Evolutionary conservation across 2,113 vertebrate species (phyloP), one percentile per base, ranked within the genome.

Genomic region (Chunga burmeisteri): DNA sequence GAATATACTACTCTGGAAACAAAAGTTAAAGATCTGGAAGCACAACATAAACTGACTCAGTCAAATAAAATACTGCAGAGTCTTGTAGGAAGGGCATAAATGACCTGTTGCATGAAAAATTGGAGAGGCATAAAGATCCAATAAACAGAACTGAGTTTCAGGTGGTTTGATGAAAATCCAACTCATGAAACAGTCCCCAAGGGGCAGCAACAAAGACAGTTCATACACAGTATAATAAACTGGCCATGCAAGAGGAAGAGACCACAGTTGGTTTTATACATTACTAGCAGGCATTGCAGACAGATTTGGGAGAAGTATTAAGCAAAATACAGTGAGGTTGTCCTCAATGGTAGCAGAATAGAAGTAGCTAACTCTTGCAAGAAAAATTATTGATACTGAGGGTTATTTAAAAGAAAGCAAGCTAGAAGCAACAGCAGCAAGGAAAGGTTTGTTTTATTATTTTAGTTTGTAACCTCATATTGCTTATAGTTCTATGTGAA

Each of bases 321-420:
- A 62, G 4, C 7, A 73, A 93, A 92, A 52, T 17, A 52, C 23
- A 11, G 10, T 15, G 36, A 32, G 0, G 3, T 13, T 79, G 14
- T 44, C 12, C 7, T 58, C 0, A 0, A 12, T 6, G 2, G 42
- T 42, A 66, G 9, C 2, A 16, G 5, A 80, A 71, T 7, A 38
- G 25, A 90, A 58, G 42, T 13, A 73, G 12, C 7, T 23, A 86
- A 17, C 3, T 46, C 8, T 66, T 46, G 5, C 22, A 58, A 78
- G 20, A 36, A 49, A 78, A 73, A 21, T 5, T 0, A 14, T 52
- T n/a, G 26, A 2, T 20, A 29, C 9, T 52, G 36, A 21, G 2
- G 7, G 18, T 40, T 49, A 10, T 49, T 88, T 40, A 56, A 32
- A 84, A 67, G 18, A 5, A 78, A 81, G 9, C 4, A 71, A 56